Evolutionary conservation across 1,140 invertebrate species (phyloP), one percentile per base, ranked within the genome.

Genomic region (Sitophilus oryzae): DNA sequence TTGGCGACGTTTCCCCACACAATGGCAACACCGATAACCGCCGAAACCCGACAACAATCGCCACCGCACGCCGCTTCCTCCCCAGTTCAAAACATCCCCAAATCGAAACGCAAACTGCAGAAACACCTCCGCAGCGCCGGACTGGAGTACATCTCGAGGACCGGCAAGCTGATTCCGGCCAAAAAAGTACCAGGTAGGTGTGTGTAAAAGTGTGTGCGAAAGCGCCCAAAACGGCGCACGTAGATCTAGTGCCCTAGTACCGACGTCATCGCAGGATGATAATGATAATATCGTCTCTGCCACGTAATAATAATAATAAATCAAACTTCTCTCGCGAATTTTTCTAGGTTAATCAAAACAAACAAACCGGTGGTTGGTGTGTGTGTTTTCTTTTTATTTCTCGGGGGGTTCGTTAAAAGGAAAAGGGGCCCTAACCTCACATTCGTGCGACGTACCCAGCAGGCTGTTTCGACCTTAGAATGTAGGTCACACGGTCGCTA

Each of bases 171-270:
- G 48, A 70, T 75, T 58, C 70, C 73, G 30, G 73, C 73, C 8
- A 75, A 75, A 64, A 71, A 66, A 66, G 71, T 74, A 40, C 65
- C 72, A 73, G 73, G 73, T 75, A 66, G 43, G 62, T 55, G 38
- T 30, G 25, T 30, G 25, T 30, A 11, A 30, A 30, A 6, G 25
- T 30, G 25, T 6, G 37, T 40, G 37, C 14, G n/a, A 5, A 6
- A 5, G 37, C 6, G 37, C 37, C 37, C 37, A 8, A n/a, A 47
- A 30, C 23, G 50, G 23, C 50, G 36, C 10, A 10, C 41, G 50
- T 30, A 38, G 45, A 37, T 51, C n/a, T 48, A 48, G 52, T 59
- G 57, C 57, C 57, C 52, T 48, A 34, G 34, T 35, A 35, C 44
- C 45, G 51, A 30, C 42, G 37, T 49, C 47, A 48, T 48, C 57